A percentile compares a stretch with the other conserved stretches of the same genome.
phyloP scores from a whole-genome alignment of 2,888 invertebrate species.

The Rhyacophila evoluta region DNA sequence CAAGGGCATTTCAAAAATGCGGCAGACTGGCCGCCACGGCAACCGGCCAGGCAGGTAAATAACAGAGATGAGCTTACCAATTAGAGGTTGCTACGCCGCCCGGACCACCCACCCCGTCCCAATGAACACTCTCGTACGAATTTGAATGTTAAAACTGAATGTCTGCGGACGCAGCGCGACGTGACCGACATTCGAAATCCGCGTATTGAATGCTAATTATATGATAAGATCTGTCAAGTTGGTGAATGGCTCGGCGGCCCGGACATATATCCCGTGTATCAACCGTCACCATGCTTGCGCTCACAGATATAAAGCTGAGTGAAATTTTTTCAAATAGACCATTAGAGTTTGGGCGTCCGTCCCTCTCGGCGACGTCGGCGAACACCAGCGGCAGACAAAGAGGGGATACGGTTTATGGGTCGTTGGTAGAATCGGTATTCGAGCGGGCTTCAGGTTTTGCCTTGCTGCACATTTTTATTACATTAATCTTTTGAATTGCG shows the following conservation, averaged over 20 bases:
- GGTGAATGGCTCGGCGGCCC: not conserved
- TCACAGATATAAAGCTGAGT: slow-evolving; percentile 59
- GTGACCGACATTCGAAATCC: slow-evolving; percentile 12
- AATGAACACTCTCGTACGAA: not conserved
- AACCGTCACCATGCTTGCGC: slow-evolving; percentile 53
- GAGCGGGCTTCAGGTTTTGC: slow-evolving; percentile 55
- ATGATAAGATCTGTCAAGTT: slow-evolving; percentile 41
- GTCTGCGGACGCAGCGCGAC: not conserved
- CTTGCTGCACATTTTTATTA: slow-evolving; percentile 55
- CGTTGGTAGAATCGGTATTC: slow-evolving; percentile 70
- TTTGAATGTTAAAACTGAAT: slow-evolving; percentile 16
- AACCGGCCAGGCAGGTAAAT: not conserved
- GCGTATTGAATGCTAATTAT: slow-evolving; percentile 8
- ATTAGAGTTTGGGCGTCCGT: slow-evolving; percentile 70
- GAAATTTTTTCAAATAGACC: slow-evolving; percentile 71
- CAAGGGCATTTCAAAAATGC: slow-evolving; percentile 12
- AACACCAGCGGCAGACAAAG: slow-evolving; percentile 70
- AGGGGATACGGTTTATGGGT: slow-evolving; percentile 72
- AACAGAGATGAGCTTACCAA: slow-evolving; percentile 22
- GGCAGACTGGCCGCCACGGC: not conserved
- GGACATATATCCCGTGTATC: slow-evolving; percentile 40
- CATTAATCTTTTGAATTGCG: slow-evolving; percentile 55
- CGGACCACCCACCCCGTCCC: slow-evolving; percentile 22
- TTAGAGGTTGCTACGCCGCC: slow-evolving; percentile 22
- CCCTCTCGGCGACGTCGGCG: slow-evolving; percentile 65